Evolutionary conservation across 2,113 vertebrate species (phyloP).

Genomic region (Seriola aureovittata): DNA sequence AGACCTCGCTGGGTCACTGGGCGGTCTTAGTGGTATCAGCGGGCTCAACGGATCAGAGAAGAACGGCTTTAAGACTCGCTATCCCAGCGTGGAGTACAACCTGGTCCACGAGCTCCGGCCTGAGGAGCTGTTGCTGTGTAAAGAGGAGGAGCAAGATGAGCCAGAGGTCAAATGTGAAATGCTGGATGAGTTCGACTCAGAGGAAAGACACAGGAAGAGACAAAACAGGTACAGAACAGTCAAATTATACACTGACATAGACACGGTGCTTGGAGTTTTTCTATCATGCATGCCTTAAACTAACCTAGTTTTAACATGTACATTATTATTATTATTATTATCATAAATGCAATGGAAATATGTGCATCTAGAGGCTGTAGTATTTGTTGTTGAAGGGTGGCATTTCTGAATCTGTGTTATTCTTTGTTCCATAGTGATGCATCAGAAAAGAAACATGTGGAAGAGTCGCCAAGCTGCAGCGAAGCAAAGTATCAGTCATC

Average conservation of each 20-base stretch:
- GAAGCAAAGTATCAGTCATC: constrained; percentile 91
- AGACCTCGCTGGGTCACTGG: constrained; percentile 82
- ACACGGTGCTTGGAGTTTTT: not conserved
- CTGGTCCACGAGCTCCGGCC: constrained; percentile 93
- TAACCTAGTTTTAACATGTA: not conserved
- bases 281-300: not conserved
- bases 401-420: constrained; percentile 64
- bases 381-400: not conserved
- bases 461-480: constrained; percentile 88
- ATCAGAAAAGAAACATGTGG: constrained; percentile 88
- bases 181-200: constrained; percentile 83
- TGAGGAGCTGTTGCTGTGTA: constrained; percentile 81
- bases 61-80: constrained; percentile 92
- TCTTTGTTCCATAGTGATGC: constrained; percentile 84
- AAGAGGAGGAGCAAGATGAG: constrained; percentile 86
- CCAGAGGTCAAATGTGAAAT: constrained; percentile 89
- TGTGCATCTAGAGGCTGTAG: not conserved
- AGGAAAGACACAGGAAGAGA: constrained; percentile 88
- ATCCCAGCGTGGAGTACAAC: constrained; percentile 95
- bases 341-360: not conserved
- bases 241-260: not conserved
- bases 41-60: constrained; percentile 84
- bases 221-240: constrained; percentile 87
- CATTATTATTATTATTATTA: not conserved
- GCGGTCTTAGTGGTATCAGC: constrained; percentile 74